Evolutionary conservation across 2,113 vertebrate species (phyloP), one percentile per base, ranked within the genome.

Genomic region (Myotis yumanensis): DNA sequence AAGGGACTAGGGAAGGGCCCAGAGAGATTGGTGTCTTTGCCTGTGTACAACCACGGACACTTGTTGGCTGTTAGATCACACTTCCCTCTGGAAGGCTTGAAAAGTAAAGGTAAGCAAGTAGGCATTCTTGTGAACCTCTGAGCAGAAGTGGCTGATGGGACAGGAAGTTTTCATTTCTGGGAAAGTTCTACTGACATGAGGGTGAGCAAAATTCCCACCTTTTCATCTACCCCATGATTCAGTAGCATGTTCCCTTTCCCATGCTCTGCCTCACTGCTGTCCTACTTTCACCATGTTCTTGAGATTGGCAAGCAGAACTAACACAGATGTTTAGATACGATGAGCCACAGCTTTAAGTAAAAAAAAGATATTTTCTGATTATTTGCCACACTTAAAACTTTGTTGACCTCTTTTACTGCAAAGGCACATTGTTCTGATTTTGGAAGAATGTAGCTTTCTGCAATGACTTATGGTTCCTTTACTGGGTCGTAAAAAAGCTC

Each of bases 351-450:
- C 11, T 97, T 77, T 51, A 23, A 76, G 66, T 40, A 72, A 88
- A 79, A 2, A 2, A 68, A 35, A 68, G 32, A 62, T 40, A 57
- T 51, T 72, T 94, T 86, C 28, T 54, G 40, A 69, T 51, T 76
- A n/a, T 62, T 93, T 94, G 16, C 8, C 35, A 8, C 5, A 1
- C 73, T 88, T 20, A 94, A 72, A 54, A 83, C 20, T 86, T 68
- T 37, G 15, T 84, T 66, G 72, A 83, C n/a, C 23, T 96, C 10
- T 75, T 93, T 80, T 90, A 32, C 8, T 76, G 16, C 40, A 81
- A 46, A 86, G 59, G n/a, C 20, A 59, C n/a, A 43, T 48, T 94
- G 32, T 69, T 96, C n/a, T 87, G 22, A 89, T 90, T 87, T 57
- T 95, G 4, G 75, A 93, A 85, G 52, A 46, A 48, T 46, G 64